Percentiles rank a stretch among this genome's conserved stretches.
Evolutionary conservation across 2,797 vertebrate genomes (phyloP).

Genomic region (Aldrovandia affinis): DNA sequence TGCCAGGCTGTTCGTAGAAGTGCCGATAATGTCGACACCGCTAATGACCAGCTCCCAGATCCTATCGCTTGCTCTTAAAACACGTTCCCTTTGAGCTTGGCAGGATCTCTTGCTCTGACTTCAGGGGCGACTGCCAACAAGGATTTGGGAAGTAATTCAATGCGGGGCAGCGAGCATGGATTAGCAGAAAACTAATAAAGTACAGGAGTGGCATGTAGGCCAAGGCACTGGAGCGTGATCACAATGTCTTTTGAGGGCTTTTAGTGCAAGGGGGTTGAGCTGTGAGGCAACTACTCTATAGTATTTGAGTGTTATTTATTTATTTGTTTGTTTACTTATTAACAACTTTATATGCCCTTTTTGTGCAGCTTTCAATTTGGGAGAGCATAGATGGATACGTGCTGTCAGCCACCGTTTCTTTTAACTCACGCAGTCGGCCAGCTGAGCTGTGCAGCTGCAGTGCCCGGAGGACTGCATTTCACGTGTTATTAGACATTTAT

Average conservation of each 20-base stretch:
- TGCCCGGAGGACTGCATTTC: no score
- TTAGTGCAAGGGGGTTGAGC: background rate
- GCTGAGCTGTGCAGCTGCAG: no score
- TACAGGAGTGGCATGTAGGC: background rate
- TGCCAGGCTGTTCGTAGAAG: background rate
- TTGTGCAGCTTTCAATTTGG: no score
- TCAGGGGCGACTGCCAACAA: constrained; percentile 36
- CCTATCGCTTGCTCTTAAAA: background rate
- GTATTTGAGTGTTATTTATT: no score
- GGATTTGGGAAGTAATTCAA: constrained; percentile 56
- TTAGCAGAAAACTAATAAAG: constrained; percentile 25
- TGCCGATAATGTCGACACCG: background rate
- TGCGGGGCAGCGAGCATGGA: constrained; percentile 34
- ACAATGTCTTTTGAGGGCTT: background rate
- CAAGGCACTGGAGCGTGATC: background rate
- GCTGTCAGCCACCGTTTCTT: no score
- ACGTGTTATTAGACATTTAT: no score
- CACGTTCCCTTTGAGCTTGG: constrained; percentile 28
- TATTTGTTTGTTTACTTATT: no score
- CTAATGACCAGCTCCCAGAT: constrained; percentile 1
- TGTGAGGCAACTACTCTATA: no score
- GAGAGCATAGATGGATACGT: no score
- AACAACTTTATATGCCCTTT: no score
- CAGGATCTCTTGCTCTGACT: constrained; percentile 26
- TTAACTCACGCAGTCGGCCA: no score